Evolutionary conservation across 2,888 invertebrate species (phyloP), one percentile per base, ranked within the genome.

Genomic region (Parnassius apollo): DNA sequence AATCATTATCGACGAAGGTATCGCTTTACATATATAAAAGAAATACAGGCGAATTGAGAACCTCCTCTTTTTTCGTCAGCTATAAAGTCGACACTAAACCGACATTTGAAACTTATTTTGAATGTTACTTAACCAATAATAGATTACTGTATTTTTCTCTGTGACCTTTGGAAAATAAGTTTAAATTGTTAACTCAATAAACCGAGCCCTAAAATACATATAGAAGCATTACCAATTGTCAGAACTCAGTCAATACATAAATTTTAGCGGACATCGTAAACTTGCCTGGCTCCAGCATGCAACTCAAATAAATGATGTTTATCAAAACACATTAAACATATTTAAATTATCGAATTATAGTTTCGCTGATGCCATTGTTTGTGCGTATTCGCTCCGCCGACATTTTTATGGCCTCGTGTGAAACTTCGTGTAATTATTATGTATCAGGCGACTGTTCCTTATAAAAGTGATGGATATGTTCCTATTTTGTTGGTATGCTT

Each of bases 401-500:
- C 57, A 53, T 60, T 59, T 60, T 64, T 60, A 57, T 55, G 50
- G 55, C 55, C 51, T 2, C 18, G 51, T 42, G 63, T 48, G 56
- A 59, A 59, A 49, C 52, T 57, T 25, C 53, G 53, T 51, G 57
- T 60, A 60, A 53, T 60, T 60, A 60, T 64, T 57, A 59, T 52
- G 52, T 57, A 57, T 56, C 57, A 52, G 50, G 52, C 57, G 56
- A 48, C n/a, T 44, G 60, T 60, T 63, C 48, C 60, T 60, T 64
- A 53, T 57, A 60, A 9, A 57, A 48, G 59, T 64, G 64, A 64
- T 64, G 59, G 64, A 64, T 60, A 60, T 53, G 59, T 53, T 57
- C 57, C 57, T 64, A 60, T 57, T 57, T 57, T 57, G 53, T 64
- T 52, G 52, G 59, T 60, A 53, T 48, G 52, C 53, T 60, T 46